Conservation (phyloP, 2,113 vertebrate species). For the Eleginops maclovinus region DNA sequence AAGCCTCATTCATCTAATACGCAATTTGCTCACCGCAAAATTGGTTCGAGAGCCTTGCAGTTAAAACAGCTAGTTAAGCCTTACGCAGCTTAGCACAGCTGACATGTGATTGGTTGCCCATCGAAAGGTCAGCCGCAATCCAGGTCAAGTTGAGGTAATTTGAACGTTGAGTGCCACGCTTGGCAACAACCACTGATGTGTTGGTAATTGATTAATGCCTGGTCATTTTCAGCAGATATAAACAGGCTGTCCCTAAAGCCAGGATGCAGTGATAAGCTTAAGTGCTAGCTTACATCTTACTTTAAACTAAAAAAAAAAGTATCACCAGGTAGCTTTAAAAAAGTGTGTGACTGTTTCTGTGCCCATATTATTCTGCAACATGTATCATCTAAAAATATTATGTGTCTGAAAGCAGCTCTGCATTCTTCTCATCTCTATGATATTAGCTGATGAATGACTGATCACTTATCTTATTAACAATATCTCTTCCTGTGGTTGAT, state of each 20-base stretch:
- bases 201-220: not conserved
- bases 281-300: no score
- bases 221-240: not conserved
- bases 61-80: no score
- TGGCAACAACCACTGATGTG: not conserved
- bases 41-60: no score
- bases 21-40: no score
- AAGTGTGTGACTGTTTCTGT: no score
- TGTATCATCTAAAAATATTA: not conserved
- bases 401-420: not conserved
- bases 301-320: not conserved
- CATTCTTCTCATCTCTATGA: not conserved
- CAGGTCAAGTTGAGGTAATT: no score
- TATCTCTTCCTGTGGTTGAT: constrained; percentile 8
- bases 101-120: no score
- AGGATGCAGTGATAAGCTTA: not conserved
- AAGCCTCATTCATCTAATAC: no score
- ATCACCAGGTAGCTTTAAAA: not conserved
- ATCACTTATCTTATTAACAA: constrained; percentile 29
- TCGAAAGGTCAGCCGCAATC: no score
- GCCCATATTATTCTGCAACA: not conserved
- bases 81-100: no score
- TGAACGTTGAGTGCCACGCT: no score
- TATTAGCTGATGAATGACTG: constrained; percentile 11
- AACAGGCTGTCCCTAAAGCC: not conserved